Evolutionary conservation across 2,797 vertebrate species (phyloP).

Genomic region (Choloepus didactylus): DNA sequence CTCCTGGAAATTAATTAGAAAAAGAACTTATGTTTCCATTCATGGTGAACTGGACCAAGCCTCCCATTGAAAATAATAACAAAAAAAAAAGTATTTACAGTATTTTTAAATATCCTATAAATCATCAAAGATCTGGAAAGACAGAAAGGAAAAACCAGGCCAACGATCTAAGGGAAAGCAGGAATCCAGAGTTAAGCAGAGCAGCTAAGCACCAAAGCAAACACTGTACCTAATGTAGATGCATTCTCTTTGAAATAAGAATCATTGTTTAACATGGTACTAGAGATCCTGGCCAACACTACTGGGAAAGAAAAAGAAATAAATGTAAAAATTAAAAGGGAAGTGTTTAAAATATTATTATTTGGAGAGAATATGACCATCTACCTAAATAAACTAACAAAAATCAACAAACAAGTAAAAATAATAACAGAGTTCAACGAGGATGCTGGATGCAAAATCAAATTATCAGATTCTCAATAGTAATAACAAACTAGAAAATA

Average conservation of each 20-base stretch:
- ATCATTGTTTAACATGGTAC: background rate
- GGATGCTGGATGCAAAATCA: background rate
- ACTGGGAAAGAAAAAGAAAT: background rate
- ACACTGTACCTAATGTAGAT: background rate
- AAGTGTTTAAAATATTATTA: background rate
- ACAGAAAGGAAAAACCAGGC: background rate
- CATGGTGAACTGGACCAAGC: background rate
- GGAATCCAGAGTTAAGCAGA: background rate
- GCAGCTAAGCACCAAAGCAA: background rate
- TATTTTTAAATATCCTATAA: slow-evolving; percentile 39
- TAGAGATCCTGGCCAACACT: background rate
- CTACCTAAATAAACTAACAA: slow-evolving; percentile 23
- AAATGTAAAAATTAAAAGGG: background rate
- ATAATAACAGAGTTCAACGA: background rate
- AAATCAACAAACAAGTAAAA: slow-evolving; percentile 37
- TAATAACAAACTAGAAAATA: slow-evolving; percentile 42
- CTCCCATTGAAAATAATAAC: background rate
- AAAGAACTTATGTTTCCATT: slow-evolving; percentile 35
- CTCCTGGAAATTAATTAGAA: slow-evolving; percentile 32
- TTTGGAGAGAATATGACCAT: background rate
- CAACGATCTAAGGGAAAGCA: background rate
- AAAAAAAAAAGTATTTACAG: background rate
- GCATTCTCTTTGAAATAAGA: background rate
- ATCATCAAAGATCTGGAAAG: background rate
- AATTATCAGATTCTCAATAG: slow-evolving; percentile 22